A percentile compares a stretch with the other conserved stretches of the same genome.
phyloP scores from a whole-genome alignment of 1,140 invertebrate species.

The Drosophila nigrodunni region DNA sequence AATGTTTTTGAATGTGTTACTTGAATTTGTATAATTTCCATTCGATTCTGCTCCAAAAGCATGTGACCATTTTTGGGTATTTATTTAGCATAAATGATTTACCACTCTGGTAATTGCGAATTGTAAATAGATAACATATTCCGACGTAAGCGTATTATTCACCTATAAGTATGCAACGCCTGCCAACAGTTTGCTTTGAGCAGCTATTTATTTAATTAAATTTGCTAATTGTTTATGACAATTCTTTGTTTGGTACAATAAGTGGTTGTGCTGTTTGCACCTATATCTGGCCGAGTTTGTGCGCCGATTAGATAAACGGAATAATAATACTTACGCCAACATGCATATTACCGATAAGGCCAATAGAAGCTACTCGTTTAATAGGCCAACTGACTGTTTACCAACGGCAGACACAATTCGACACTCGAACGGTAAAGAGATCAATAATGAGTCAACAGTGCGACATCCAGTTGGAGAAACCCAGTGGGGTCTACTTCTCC shows the following conservation, averaged over 20 bases:
- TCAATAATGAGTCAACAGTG: slow-evolving; percentile 57
- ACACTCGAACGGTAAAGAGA: slow-evolving; percentile 46
- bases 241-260: slow-evolving; percentile 11
- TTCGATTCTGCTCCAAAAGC: too few relatives aligned
- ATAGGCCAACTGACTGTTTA: slow-evolving; percentile 54
- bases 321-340: slow-evolving; percentile 43
- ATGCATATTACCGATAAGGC: slow-evolving; percentile 55
- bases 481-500: slow-evolving; percentile 55
- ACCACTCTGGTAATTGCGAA: background rate
- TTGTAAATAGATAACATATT: background rate
- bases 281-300: slow-evolving; percentile 14
- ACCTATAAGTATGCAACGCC: slow-evolving; percentile 56
- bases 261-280: slow-evolving; percentile 19
- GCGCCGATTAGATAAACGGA: slow-evolving; percentile 60
- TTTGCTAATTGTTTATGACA: slow-evolving; percentile 57
- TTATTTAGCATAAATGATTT: background rate
- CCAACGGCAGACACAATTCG: slow-evolving; percentile 44
- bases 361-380: slow-evolving; percentile 35
- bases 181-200: background rate
- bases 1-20: too few relatives aligned
- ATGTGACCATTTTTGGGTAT: background rate
- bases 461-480: slow-evolving; percentile 65
- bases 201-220: slow-evolving; percentile 45
- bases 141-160: background rate
- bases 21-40: too few relatives aligned